A percentile compares a stretch with the other conserved stretches of the same genome.
These are phyloP conservation scores for Ataeniobius toweri DNA, from an alignment of 2,797 vertebrate genomes.

Conservation along the genomic window DNA sequence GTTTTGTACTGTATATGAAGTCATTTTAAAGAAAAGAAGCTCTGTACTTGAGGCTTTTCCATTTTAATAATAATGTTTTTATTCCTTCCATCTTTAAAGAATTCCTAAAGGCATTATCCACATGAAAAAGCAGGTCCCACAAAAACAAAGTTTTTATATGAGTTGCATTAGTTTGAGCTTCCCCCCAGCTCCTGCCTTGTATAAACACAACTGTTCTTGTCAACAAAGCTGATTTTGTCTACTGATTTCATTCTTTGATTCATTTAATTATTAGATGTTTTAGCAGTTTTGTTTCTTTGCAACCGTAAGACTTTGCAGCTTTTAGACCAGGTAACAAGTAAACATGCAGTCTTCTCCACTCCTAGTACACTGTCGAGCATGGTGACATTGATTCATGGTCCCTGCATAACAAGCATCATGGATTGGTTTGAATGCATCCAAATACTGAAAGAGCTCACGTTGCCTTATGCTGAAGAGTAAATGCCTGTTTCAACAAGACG, in stretches of 20 bases:
- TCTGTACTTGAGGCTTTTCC: constrained; percentile 52
- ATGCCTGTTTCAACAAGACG: no score
- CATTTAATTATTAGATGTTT: not conserved
- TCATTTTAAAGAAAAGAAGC: constrained; percentile 33
- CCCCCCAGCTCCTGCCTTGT: constrained; percentile 75
- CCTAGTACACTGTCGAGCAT: no score
- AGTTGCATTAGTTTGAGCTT: constrained; percentile 76
- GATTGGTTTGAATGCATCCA: no score
- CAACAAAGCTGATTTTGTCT: constrained; percentile 79
- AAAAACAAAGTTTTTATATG: constrained; percentile 58
- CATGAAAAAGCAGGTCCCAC: constrained; percentile 30
- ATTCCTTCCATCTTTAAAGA: constrained; percentile 62
- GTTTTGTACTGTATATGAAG: constrained; percentile 77
- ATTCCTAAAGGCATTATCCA: constrained; percentile 40
- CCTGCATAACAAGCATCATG: no score
- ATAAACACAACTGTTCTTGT: constrained; percentile 71
- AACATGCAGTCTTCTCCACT: no score
- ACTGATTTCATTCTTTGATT: not conserved
- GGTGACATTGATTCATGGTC: no score
- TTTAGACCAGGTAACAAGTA: not conserved
- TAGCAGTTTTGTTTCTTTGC: not conserved
- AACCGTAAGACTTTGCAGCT: not conserved
- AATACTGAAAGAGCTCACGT: no score
- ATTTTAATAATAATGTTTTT: constrained; percentile 60
- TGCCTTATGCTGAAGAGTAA: no score